These are phyloP conservation scores for Pyxicephalus adspersus DNA, from an alignment of 2,113 vertebrate species.

Conservation along the genomic window DNA sequence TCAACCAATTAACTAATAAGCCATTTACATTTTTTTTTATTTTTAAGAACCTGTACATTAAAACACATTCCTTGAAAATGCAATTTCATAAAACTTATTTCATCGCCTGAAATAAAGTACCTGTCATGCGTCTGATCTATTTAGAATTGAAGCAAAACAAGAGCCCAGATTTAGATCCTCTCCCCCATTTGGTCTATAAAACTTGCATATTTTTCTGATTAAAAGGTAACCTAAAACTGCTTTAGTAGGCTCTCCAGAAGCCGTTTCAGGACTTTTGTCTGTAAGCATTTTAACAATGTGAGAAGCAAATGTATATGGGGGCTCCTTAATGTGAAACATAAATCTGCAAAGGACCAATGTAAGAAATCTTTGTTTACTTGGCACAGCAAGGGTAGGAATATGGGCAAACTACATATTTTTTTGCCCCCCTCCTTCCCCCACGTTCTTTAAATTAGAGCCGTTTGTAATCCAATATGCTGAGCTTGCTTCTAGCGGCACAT, in stretches of 20 bases:
- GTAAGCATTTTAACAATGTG: conserved; percentile 3
- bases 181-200: conserved; percentile 8
- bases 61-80: background rate
- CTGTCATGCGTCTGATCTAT: conserved; percentile 36
- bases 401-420: background rate
- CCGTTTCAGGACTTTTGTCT: conserved; percentile 8
- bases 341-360: background rate
- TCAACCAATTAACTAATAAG: no score
- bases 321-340: conserved; percentile 23
- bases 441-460: background rate
- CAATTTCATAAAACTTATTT: background rate
- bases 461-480: background rate
- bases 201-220: conserved; percentile 49
- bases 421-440: background rate
- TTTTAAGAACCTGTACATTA: conserved; percentile 1
- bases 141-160: conserved; percentile 27
- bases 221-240: conserved; percentile 25
- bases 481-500: background rate
- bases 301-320: background rate
- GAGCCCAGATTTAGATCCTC: conserved; percentile 4
- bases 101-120: conserved; percentile 2
- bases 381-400: conserved; percentile 17
- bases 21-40: background rate
- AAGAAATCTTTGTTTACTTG: background rate
- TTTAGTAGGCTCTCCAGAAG: background rate